These are phyloP conservation scores for Cephus nigrinus DNA, from an alignment of 2,888 invertebrate species.

Conservation along the genomic window DNA sequence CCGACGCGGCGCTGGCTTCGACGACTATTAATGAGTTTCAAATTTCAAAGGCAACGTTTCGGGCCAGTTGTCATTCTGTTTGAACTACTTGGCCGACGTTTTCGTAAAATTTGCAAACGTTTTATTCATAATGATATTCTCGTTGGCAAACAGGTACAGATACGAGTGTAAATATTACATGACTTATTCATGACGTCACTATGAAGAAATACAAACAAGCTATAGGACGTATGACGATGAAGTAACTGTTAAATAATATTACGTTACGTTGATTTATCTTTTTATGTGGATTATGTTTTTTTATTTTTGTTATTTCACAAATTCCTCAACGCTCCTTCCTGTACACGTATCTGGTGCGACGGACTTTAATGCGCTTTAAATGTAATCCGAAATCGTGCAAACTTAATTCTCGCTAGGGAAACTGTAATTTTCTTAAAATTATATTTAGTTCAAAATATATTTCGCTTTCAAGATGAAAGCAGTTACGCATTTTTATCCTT, in stretches of 20 bases:
- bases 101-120: background rate
- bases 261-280: background rate
- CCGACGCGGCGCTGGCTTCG: background rate
- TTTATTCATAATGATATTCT: background rate
- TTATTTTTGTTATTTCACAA: background rate
- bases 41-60: background rate
- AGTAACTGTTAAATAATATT: background rate
- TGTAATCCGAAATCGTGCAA: slow-evolving; percentile 20
- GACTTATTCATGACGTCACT: background rate
- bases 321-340: background rate
- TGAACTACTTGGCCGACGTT: background rate
- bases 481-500: background rate
- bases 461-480: background rate
- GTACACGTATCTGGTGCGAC: background rate
- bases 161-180: background rate
- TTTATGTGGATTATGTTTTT: background rate
- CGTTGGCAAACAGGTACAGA: background rate
- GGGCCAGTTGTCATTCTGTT: background rate
- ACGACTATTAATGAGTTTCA: background rate
- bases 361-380: slow-evolving; percentile 38
- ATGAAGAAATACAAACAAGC: background rate
- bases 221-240: background rate
- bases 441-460: slow-evolving; percentile 6
- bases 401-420: slow-evolving; percentile 18
- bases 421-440: slow-evolving; percentile 47